These are phyloP conservation scores for Crambe crambe DNA, from an alignment of 37 sponge, comb jelly and placozoan species.

Conservation along the genomic window DNA sequence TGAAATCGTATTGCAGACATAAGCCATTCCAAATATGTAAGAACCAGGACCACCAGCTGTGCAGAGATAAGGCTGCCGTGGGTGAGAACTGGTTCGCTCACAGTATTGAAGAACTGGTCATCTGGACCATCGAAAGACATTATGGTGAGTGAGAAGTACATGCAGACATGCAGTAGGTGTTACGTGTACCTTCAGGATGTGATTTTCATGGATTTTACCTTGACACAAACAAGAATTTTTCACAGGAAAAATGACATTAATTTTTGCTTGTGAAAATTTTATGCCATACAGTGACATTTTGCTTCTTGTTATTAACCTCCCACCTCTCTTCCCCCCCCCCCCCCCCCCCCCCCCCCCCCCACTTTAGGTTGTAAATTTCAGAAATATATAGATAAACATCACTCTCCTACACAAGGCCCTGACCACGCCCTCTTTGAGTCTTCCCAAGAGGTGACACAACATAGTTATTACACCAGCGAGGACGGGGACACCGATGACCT, in stretches of 20 bases:
- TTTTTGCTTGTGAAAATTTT: not conserved
- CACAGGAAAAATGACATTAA: no score
- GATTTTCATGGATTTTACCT: not conserved
- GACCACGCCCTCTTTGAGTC: not conserved
- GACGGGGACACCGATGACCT: not conserved
- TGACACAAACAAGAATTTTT: no score
- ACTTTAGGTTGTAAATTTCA: slow-evolving; percentile 3
- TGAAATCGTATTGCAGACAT: no score
- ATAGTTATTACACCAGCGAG: not conserved
- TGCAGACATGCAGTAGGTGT: no score
- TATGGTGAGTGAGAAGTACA: slow-evolving; percentile 47
- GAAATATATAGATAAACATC: not conserved
- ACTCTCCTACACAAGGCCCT: not conserved
- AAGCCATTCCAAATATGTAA: slow-evolving; percentile 64
- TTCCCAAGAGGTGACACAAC: not conserved
- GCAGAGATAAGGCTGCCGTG: slow-evolving; percentile 33
- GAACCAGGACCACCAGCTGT: slow-evolving; percentile 41
- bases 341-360: no score
- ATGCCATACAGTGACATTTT: not conserved
- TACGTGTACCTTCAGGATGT: not conserved
- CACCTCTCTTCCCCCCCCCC: no score
- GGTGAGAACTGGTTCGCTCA: slow-evolving; percentile 68
- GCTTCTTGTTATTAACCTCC: no score
- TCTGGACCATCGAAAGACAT: slow-evolving; percentile 76
- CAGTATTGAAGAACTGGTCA: slow-evolving; percentile 74